phyloP scores from a whole-genome alignment of 2,888 invertebrate species.

The Beris morrisii region DNA sequence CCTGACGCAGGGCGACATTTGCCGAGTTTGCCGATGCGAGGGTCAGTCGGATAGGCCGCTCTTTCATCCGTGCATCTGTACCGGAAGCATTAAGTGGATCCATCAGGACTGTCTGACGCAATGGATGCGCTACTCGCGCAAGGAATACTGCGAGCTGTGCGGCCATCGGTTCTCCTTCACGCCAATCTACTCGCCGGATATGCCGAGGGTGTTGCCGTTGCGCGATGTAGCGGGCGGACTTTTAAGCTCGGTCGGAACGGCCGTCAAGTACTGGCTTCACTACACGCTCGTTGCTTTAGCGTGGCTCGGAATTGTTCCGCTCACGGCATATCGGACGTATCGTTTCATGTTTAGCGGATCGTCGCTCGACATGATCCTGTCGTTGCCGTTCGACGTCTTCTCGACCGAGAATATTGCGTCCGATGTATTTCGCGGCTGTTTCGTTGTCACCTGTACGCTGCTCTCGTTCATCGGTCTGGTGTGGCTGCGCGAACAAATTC shows the following conservation, averaged over 20 bases:
- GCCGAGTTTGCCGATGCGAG: constrained; percentile 96
- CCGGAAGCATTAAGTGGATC: constrained; percentile 98
- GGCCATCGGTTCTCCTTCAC: constrained; percentile 97
- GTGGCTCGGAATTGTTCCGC: constrained; percentile 95
- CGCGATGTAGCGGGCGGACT: constrained; percentile 90
- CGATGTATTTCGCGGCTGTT: constrained; percentile 94
- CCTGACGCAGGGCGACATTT: constrained; percentile 76
- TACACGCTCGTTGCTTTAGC: constrained; percentile 96
- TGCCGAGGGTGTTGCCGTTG: constrained; percentile 96
- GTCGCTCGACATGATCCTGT: constrained; percentile 76
- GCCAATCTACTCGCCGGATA: constrained; percentile 99
- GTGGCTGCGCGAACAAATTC: constrained; percentile 96
- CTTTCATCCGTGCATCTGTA: constrained; percentile 98
- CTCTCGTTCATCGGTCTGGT: constrained; percentile 96
- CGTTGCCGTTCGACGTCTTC: constrained; percentile 87
- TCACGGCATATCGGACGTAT: constrained; percentile 95
- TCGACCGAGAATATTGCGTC: constrained; percentile 90
- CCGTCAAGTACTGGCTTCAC: constrained; percentile 95
- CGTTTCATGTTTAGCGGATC: constrained; percentile 90
- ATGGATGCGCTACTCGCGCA: constrained; percentile 98
- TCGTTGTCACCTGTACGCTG: constrained; percentile 94
- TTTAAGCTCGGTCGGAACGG: constrained; percentile 84
- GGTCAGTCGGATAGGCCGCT: constrained; percentile 88
- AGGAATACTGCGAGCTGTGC: constrained; percentile 98
- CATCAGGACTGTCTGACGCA: constrained; percentile 98